Evolutionary conservation across 2,113 vertebrate species (phyloP).

Genomic region (Hippoglossus stenolepis): DNA sequence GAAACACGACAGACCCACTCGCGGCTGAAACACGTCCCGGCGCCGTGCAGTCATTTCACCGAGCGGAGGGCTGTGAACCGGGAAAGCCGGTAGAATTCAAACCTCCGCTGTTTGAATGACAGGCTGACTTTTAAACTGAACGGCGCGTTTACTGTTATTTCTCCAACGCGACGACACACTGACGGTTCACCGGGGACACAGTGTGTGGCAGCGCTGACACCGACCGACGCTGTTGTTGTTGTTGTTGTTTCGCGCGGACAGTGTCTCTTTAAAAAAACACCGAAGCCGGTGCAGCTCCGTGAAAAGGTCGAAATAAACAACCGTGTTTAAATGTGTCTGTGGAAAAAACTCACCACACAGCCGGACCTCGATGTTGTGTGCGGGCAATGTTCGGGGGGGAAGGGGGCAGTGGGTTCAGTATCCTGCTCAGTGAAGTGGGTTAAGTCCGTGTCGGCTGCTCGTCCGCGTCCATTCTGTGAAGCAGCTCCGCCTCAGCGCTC

Average conservation of each 20-base stretch:
- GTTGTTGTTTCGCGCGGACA: background rate
- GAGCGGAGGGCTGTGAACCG: constrained; percentile 25
- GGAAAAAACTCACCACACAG: constrained; percentile 59
- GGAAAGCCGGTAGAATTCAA: constrained; percentile 67
- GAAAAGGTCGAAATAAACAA: no score
- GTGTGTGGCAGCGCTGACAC: background rate
- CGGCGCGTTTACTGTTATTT: no score
- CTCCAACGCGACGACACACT: no score
- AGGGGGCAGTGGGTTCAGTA: constrained; percentile 35
- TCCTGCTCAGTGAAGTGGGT: constrained; percentile 55
- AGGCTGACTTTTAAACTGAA: background rate
- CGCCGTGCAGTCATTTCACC: constrained; percentile 26
- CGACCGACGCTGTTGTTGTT: constrained; percentile 18
- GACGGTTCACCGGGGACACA: no score
- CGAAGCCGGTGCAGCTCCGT: background rate
- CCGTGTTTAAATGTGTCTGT: no score
- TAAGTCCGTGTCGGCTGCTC: constrained; percentile 72
- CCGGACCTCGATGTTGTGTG: constrained; percentile 20
- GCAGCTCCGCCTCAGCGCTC: constrained; percentile 48
- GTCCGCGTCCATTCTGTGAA: constrained; percentile 74
- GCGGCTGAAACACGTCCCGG: background rate
- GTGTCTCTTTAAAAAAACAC: background rate
- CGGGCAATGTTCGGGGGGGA: background rate
- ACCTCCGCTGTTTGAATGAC: constrained; percentile 26
- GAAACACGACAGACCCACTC: background rate